A percentile compares a stretch with the other conserved stretches of the same genome.
Evolutionary conservation across 2,797 vertebrate species (phyloP).

Genomic region (Melanotaenia trifasciata): DNA sequence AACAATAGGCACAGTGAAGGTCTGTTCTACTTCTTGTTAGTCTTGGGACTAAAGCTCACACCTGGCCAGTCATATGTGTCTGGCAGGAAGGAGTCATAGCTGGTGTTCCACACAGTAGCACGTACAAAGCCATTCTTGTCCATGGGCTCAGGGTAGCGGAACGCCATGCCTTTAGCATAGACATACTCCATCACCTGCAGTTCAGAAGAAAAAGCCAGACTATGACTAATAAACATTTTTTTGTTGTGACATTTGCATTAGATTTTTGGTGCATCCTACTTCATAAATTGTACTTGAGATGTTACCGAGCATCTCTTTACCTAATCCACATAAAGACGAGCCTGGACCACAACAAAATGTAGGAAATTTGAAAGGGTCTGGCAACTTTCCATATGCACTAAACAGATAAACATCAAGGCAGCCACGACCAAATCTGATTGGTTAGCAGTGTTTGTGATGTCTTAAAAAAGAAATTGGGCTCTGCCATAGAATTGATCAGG

Average conservation of each 20-base stretch:
- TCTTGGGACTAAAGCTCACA: slow-evolving; percentile 77
- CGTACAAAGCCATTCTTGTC: slow-evolving; percentile 89
- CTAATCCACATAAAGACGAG: neutral
- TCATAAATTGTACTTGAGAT: neutral
- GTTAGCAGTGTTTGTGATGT: neutral
- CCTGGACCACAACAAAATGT: neutral
- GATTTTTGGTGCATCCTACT: neutral
- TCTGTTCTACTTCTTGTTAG: slow-evolving; percentile 58
- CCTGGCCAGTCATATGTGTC: slow-evolving; percentile 94
- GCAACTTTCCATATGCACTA: neutral
- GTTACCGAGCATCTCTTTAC: neutral
- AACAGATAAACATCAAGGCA: neutral
- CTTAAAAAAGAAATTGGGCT: neutral
- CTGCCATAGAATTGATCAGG: neutral
- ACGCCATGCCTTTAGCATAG: slow-evolving; percentile 95
- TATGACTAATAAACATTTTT: neutral
- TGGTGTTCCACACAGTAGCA: slow-evolving; percentile 88
- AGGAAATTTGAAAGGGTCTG: neutral
- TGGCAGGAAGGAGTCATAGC: slow-evolving; percentile 93
- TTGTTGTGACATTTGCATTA: neutral
- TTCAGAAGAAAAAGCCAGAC: neutral
- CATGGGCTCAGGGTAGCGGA: slow-evolving; percentile 93
- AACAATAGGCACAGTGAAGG: slow-evolving; percentile 16
- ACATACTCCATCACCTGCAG: slow-evolving; percentile 91
- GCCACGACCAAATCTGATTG: neutral